Evolutionary conservation across 30 jellyfish, hydroid and myxozoan species (phyloP), one percentile per base, ranked within the genome.

Genomic region (Pseudorhiza aurosa): DNA sequence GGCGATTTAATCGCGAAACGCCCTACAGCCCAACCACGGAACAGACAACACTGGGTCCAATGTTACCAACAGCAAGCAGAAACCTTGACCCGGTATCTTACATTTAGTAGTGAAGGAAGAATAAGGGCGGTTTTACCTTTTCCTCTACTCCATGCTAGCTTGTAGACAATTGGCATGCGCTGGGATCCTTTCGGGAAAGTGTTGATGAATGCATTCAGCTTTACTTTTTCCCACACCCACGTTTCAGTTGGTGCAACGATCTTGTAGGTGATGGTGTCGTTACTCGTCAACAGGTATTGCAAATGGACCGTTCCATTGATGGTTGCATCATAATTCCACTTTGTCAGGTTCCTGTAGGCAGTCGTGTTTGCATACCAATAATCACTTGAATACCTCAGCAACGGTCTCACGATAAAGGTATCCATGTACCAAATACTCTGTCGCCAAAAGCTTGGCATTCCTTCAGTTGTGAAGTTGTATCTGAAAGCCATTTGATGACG

Each of bases 401-500:
- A n/a, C 27, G 88, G 88, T 31, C 74, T 30, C 50, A 76, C 43
- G 22, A 76, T 72, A 28, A 36, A n/a, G 60, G 21, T 46, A 36
- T 65, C 71, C 27, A 62, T 64, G 77, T 45, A 37, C 71, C 79
- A 58, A 60, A 81, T 26, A 68, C 43, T 45, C 18, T 51, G 80
- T 25, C 76, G 85, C 85, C 85, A 81, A 37, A 55, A 56, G 44
- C 64, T 39, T 14, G 93, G 93, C 19, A 81, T 28, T 15, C 49
- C 72, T 57, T 81, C 85, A 22, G 68, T 62, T 44, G 85, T 81
- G 93, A n/a, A 81, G 80, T 67, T 55, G 62, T 46, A 8, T 65
- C 86, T 69, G 93, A 65, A 68, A 0, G 93, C 83, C 85, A 81
- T 50, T 39, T 68, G 83, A 64, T 81, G 86, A 43, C 93, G 93